Evolutionary conservation across 2,797 vertebrate species (phyloP), one percentile per base, ranked within the genome.

Genomic region (Rhabdomys pumilio): DNA sequence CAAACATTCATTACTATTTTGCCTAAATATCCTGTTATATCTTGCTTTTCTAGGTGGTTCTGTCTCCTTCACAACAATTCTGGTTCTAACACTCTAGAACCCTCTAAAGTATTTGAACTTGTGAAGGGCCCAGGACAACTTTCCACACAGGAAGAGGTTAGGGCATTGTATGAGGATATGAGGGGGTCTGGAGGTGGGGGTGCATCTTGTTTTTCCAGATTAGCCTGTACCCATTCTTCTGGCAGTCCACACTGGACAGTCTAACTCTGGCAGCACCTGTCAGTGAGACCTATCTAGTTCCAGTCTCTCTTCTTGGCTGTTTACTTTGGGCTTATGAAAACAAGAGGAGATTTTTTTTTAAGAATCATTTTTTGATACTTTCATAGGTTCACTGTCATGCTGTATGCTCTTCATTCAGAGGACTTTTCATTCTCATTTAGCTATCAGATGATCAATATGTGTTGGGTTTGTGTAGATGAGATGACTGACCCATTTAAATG

Each of bases 271-370:
- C 8, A 76, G 8, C 13, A 31, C 31, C 55, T 79, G 24, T 61
- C 77, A 65, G 1, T 57, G 38, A 13, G 19, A 61, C 63, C 44
- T 29, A n/a, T 20, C 31, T 6, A 34, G 24, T 41, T 9, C n/a
- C 10, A 75, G 41, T 55, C 4, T 31, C 9, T 90, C 50, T 83
- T 44, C 57, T 59, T 13, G 19, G n/a, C 17, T 67, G n/a, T 93
- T 89, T 79, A 53, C 44, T 92, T 38, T 84, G 29, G 20, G 69
- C n/a, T 84, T 76, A 92, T 76, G 24, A 77, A 85, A 65, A 53
- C 29, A 13, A 63, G 69, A 65, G 13, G 55, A 41, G 38, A 44
- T 93, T 69, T 63, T 63, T 63, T 63, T 69, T 69, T 24, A 90
- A 44, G 13, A 80, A 53, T 17, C 59, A 76, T 14, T n/a, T 75